These are phyloP conservation scores for Loxodonta africana DNA, from an alignment of 2,113 vertebrate genomes.

Conservation along the genomic window DNA sequence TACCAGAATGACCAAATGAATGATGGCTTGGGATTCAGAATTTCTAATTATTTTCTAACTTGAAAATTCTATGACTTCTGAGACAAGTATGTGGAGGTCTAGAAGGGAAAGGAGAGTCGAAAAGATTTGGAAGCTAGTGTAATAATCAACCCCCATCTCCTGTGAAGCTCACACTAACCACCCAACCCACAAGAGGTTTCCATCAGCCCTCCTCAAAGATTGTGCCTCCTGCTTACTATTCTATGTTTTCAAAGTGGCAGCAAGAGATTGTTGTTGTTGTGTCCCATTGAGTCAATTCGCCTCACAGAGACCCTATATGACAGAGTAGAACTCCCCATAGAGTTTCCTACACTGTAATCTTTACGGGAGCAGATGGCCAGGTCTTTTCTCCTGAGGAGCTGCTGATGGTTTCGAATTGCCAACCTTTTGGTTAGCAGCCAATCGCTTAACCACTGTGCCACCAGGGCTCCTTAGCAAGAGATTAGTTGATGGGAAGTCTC, in stretches of 20 bases:
- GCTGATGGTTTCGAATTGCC: not conserved
- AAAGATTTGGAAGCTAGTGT: not conserved
- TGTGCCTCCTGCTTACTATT: not conserved
- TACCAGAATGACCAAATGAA: accelerated
- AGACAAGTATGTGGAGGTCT: not conserved
- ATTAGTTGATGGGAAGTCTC: not conserved
- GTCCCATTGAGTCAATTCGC: not conserved
- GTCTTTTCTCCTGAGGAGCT: not conserved
- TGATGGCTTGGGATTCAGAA: not conserved
- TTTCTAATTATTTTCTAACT: not conserved
- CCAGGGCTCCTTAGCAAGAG: not conserved
- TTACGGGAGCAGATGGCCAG: not conserved
- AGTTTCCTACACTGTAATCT: not conserved
- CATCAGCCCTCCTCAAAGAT: not conserved
- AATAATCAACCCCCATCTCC: not conserved
- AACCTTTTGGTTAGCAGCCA: not conserved
- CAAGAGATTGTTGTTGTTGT: not conserved
- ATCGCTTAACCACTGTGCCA: not conserved
- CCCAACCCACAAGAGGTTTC: not conserved
- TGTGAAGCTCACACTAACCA: not conserved
- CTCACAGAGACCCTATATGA: not conserved
- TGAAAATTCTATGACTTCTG: not conserved
- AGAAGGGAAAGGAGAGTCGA: not conserved
- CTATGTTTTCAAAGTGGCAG: not conserved
- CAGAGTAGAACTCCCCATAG: not conserved